These are phyloP conservation scores for Chaenodraco wilsoni DNA, from an alignment of 2,797 vertebrate genomes.

Conservation along the genomic window DNA sequence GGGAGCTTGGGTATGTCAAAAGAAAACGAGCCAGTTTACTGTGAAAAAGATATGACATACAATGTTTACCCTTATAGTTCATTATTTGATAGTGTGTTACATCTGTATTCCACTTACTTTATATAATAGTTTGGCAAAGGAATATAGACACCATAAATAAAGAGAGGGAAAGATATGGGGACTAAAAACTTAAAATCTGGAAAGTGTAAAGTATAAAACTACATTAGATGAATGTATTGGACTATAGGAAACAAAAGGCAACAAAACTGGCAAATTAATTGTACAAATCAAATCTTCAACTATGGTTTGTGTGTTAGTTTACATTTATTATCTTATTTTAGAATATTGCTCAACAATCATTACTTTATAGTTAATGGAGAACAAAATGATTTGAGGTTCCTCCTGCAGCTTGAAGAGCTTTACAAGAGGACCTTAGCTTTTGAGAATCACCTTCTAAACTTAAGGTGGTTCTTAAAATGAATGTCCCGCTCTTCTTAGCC, in stretches of 20 bases:
- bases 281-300: neutral
- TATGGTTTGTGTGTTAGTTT: too few species aligned
- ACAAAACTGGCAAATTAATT: neutral
- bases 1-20: conserved; percentile 14
- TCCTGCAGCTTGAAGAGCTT: conserved; percentile 1
- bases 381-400: neutral
- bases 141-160: neutral
- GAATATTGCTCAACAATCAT: neutral
- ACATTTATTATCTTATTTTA: neutral
- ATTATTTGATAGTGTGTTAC: neutral
- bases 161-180: neutral
- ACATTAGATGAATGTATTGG: neutral
- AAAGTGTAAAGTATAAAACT: neutral
- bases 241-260: neutral
- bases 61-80: neutral
- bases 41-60: too few species aligned
- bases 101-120: neutral
- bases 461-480: neutral
- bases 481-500: neutral
- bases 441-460: conserved; percentile 2
- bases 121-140: neutral
- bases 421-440: neutral
- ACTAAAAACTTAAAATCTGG: neutral
- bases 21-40: neutral
- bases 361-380: neutral